Evolutionary conservation across 1,140 invertebrate genomes (phyloP).

Genomic region (Formica selysi): DNA sequence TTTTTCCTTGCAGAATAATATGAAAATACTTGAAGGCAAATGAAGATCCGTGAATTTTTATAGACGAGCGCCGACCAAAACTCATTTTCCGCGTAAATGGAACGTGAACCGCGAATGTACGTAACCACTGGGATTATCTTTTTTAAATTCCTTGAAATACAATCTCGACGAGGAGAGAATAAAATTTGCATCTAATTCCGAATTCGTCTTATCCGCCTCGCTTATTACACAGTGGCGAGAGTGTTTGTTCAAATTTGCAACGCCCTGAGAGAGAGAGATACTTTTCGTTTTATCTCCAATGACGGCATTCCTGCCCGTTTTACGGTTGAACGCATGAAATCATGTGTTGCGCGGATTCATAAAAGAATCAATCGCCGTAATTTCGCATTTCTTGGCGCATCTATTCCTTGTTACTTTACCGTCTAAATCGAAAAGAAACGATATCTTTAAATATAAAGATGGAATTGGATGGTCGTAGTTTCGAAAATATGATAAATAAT

Average conservation of each 20-base stretch:
- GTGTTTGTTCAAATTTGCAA: conserved; percentile 23
- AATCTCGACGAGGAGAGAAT: conserved; percentile 23
- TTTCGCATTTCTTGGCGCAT: background rate
- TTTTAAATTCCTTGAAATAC: conserved; percentile 25
- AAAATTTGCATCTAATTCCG: conserved; percentile 61
- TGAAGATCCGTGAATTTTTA: background rate
- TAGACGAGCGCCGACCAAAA: background rate
- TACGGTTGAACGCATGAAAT: conserved; percentile 26
- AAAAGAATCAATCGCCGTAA: conserved; percentile 30
- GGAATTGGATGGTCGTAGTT: background rate
- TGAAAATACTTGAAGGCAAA: background rate
- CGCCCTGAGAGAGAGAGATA: background rate
- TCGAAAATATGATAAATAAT: background rate
- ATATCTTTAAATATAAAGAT: background rate
- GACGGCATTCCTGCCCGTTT: conserved; percentile 28
- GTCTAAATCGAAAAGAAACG: background rate
- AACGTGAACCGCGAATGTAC: background rate
- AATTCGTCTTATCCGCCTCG: conserved; percentile 47
- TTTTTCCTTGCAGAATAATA: background rate
- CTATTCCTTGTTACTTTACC: background rate
- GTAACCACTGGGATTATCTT: conserved; percentile 16
- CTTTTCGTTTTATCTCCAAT: conserved; percentile 40
- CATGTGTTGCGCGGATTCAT: conserved; percentile 28
- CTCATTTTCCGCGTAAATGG: conserved; percentile 29
- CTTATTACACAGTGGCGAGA: conserved; percentile 22